A percentile compares a stretch with the other conserved stretches of the same genome.
phyloP scores from a whole-genome alignment of 1,140 invertebrate genomes.

The Thaumetopoea pityocampa region DNA sequence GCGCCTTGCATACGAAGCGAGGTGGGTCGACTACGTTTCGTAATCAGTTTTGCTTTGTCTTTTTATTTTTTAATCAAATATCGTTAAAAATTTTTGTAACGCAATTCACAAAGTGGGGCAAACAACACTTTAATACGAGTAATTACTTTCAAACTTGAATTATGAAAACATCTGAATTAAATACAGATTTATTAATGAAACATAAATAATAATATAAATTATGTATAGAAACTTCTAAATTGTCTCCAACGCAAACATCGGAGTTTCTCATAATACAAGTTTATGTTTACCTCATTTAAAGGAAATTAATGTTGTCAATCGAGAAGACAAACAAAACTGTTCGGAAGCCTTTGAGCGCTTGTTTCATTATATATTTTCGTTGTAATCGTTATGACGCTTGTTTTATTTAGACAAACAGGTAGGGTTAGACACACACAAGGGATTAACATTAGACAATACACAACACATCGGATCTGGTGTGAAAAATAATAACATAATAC shows the following conservation, averaged over 20 bases:
- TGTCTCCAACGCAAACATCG: not conserved
- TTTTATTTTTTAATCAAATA: constrained; percentile 47
- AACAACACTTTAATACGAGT: constrained; percentile 22
- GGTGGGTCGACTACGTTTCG: constrained; percentile 73
- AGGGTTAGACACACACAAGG: constrained; percentile 83
- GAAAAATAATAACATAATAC: constrained; percentile 54
- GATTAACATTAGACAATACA: constrained; percentile 85
- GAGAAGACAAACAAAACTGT: constrained; percentile 72
- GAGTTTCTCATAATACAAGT: constrained; percentile 63
- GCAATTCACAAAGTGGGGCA: constrained; percentile 23
- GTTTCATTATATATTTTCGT: constrained; percentile 44
- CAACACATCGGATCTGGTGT: constrained; percentile 77
- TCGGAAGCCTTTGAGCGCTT: constrained; percentile 63
- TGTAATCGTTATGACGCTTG: constrained; percentile 52
- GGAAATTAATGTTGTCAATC: constrained; percentile 35
- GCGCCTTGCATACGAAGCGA: constrained; percentile 76
- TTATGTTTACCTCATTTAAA: constrained; percentile 36
- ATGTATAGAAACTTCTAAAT: too few relatives aligned
- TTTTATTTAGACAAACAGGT: constrained; percentile 74
- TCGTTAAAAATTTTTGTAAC: constrained; percentile 36
- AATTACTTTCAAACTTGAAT: constrained; percentile 35
- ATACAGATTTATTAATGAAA: too few relatives aligned
- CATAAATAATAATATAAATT: too few relatives aligned
- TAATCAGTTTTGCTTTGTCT: constrained; percentile 74
- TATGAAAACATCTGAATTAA: too few relatives aligned